Conservation (phyloP, 2,888 invertebrate genomes). For the Trichogramma dendrolimi region DNA sequence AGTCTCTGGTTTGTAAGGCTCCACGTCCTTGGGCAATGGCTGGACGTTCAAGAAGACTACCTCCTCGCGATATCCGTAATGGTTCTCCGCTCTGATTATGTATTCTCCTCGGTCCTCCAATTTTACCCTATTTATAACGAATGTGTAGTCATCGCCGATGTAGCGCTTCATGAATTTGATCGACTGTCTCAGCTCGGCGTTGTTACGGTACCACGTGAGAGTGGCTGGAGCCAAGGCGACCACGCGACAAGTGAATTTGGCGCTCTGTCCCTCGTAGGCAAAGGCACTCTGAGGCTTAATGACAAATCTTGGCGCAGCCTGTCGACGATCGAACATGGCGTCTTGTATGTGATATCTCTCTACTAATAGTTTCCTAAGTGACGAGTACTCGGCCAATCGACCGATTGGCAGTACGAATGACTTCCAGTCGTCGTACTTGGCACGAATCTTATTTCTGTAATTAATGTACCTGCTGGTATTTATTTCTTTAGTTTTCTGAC, state of each 20-base stretch:
- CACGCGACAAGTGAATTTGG: conserved; percentile 94
- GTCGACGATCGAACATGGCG: conserved; percentile 90
- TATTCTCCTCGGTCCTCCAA: conserved; percentile 96
- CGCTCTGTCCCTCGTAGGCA: conserved; percentile 95
- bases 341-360: conserved; percentile 97
- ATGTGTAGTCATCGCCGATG: conserved; percentile 91
- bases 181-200: conserved; percentile 88
- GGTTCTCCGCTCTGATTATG: conserved; percentile 93
- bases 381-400: conserved; percentile 94
- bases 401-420: conserved; percentile 92
- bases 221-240: conserved; percentile 92
- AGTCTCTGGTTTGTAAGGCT: conserved; percentile 64
- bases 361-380: conserved; percentile 88
- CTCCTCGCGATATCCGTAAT: conserved; percentile 92
- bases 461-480: conserved; percentile 79
- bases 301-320: conserved; percentile 97
- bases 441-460: conserved; percentile 82
- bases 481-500: conserved; percentile 71
- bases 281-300: conserved; percentile 93
- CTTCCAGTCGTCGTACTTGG: conserved; percentile 74
- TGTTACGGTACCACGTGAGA: conserved; percentile 92
- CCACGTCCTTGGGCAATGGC: conserved; percentile 71
- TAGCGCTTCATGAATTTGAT: conserved; percentile 99
- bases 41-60: conserved; percentile 95
- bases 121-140: conserved; percentile 94